A percentile compares a stretch with the other conserved stretches of the same genome.
phyloP scores from a whole-genome alignment of 2,113 vertebrate genomes.

The Gadus chalcogrammus region DNA sequence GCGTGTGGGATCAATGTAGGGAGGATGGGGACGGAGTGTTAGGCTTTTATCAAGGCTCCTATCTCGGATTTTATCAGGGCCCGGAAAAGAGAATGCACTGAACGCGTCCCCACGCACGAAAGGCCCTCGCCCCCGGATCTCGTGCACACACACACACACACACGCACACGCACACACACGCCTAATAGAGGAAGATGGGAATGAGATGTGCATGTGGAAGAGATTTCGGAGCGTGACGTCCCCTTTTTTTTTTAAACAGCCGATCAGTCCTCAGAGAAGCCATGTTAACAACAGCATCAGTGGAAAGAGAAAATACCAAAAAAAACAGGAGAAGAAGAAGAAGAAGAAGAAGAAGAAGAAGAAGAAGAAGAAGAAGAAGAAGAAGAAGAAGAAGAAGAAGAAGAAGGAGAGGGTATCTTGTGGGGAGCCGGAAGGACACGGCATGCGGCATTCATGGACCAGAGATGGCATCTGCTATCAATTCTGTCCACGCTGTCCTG shows the following conservation, averaged over 20 bases:
- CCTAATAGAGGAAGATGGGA: conserved; percentile 29
- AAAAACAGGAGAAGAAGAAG: too few species aligned
- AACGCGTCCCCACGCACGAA: conserved; percentile 7
- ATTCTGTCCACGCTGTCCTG: conserved; percentile 30
- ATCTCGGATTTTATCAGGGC: conserved; percentile 21
- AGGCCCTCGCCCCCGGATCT: conserved; percentile 1
- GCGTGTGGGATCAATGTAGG: conserved; percentile 30
- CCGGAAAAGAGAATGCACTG: background rate
- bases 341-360: too few species aligned
- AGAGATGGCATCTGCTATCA: conserved; percentile 41
- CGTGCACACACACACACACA: conserved; percentile 8
- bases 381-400: too few species aligned
- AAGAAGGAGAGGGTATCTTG: too few species aligned
- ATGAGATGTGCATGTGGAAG: conserved; percentile 49
- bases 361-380: too few species aligned
- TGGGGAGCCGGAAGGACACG: conserved; percentile 30
- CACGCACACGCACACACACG: conserved; percentile 14
- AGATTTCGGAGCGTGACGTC: conserved; percentile 38
- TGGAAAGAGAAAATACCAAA: conserved; percentile 18
- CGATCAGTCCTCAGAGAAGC: conserved; percentile 38
- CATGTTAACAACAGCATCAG: conserved; percentile 41
- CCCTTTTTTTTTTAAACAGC: conserved; percentile 13
- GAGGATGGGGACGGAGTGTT: conserved; percentile 19
- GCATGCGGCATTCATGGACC: conserved; percentile 30
- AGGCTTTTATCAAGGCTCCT: conserved; percentile 27